Evolutionary conservation across 2,113 vertebrate genomes (phyloP), one percentile per base, ranked within the genome.

Genomic region (Puffinus mauretanicus): DNA sequence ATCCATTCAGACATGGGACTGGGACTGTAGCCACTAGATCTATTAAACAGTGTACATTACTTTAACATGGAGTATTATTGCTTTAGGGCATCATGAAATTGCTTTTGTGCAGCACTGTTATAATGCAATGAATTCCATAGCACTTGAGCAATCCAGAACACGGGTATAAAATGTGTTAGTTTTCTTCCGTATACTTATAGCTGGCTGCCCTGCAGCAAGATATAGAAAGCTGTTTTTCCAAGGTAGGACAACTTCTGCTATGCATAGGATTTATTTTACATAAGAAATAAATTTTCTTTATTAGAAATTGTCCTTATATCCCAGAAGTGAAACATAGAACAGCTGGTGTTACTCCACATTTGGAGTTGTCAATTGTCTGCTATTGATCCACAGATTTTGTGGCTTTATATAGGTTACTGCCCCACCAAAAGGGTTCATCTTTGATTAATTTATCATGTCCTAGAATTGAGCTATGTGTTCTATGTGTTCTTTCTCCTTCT

Each of bases 61-160:
- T 95, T 75, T 66, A 83, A n/a, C 71, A 55, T n/a, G 9, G 9
- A 9, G 8, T 15, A 4, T 40, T 90, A 69, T 27, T 93, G 90
- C 94, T 96, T 79, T 60, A 78, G 84, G 90, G 21, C 40, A 40
- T 38, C 27, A 10, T 42, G 75, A 82, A 93, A 93, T 93, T 92
- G 91, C 82, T 92, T 88, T 94, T 78, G 66, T 91, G 62, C 66
- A 71, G 79, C 60, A 18, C 47, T 71, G 65, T 52, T 87, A 34
- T 4, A 80, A 64, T 52, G 52, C 72, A 94, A 44, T 58, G 89
- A 88, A 78, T 93, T 93, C 76, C 52, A 55, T 2, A 58, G 65
- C 44, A 47, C 46, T 86, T 42, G 18, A 71, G 54, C 82, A 90
- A 38, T 62, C 34, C 55, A 76, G 78, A 89, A 61, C 54, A 10